phyloP scores from a whole-genome alignment of 2,113 vertebrate species.

The Brachyhypopomus occidentalis region DNA sequence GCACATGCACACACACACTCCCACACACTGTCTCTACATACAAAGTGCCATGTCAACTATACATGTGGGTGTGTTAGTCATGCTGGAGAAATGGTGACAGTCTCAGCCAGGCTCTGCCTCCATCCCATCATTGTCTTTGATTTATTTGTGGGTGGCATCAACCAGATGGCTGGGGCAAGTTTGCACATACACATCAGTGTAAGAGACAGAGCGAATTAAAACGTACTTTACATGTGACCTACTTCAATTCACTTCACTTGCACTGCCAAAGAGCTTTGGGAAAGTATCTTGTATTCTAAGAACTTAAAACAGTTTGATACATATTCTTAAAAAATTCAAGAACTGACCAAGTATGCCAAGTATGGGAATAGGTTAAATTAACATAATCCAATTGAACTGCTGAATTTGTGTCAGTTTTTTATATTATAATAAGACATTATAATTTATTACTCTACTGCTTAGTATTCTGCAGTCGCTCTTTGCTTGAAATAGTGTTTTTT shows the following conservation, averaged over 20 bases:
- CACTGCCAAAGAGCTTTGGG: conserved; percentile 10
- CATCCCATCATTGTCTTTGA: conserved; percentile 33
- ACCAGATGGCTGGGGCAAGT: conserved; percentile 32
- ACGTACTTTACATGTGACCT: background rate
- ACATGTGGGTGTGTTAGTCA: conserved; percentile 29
- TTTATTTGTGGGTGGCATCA: conserved; percentile 42
- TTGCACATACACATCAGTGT: background rate
- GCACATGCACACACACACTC: too few species aligned
- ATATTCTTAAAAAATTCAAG: background rate
- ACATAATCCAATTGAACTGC: conserved; percentile 17
- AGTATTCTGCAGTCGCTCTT: background rate
- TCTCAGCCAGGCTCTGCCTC: conserved; percentile 11
- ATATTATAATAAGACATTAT: conserved; percentile 26
- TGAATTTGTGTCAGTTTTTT: conserved; percentile 37
- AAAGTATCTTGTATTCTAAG: background rate
- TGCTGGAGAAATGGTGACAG: background rate
- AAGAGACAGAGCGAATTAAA: background rate
- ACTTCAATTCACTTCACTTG: conserved; percentile 15
- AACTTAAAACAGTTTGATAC: background rate
- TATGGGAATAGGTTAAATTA: conserved; percentile 34
- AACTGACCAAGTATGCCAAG: background rate
- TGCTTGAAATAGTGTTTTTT: background rate
- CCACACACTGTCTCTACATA: conserved; percentile 53
- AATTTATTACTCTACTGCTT: conserved; percentile 14
- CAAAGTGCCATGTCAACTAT: background rate